These are phyloP conservation scores for Muscicapa striata DNA, from an alignment of 2,797 vertebrate genomes.

Conservation along the genomic window DNA sequence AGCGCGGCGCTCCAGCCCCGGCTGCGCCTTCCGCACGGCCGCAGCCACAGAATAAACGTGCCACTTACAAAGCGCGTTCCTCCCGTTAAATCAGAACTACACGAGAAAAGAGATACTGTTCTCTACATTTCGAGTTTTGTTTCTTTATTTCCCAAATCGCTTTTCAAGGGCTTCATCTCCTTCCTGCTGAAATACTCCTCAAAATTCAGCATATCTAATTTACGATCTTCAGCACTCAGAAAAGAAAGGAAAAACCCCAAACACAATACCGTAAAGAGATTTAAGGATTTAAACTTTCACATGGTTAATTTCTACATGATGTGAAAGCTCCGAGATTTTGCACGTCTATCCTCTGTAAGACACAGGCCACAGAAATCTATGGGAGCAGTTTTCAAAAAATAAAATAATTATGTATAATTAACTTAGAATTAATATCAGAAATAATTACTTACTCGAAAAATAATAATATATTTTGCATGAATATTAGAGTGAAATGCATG, in stretches of 20 bases:
- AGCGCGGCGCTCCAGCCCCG: background rate
- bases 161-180: conserved; percentile 2
- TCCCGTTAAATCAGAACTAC: background rate
- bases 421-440: background rate
- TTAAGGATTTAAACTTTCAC: conserved; percentile 17
- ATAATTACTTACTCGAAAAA: background rate
- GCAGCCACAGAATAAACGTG: background rate
- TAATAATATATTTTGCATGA: background rate
- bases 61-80: background rate
- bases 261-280: background rate
- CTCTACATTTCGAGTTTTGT: background rate
- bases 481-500: background rate
- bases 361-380: background rate
- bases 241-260: background rate
- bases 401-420: background rate
- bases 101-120: background rate
- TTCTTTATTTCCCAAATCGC: background rate
- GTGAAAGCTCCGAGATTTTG: background rate
- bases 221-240: background rate
- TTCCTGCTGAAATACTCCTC: background rate
- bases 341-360: background rate
- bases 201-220: background rate
- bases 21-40: background rate
- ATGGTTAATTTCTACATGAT: conserved; percentile 14
- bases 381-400: background rate